Conservation (phyloP, 2,797 vertebrate species). For the Lacerta bilineata region DNA sequence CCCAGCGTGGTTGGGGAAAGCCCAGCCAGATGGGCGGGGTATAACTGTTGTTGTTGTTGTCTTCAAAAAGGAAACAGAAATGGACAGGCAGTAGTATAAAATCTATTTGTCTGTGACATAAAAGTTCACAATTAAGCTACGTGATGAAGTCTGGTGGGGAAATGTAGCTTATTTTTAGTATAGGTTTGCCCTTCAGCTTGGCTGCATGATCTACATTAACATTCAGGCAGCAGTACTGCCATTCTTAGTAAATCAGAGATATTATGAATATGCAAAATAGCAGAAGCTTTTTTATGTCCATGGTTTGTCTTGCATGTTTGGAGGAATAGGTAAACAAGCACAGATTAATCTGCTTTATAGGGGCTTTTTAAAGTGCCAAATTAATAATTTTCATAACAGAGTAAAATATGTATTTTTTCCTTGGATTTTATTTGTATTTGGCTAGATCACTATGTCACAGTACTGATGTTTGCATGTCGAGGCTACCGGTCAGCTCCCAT, state of each 20-base stretch:
- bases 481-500: too few species aligned
- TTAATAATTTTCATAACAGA: slow-evolving; percentile 61
- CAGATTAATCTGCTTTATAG: slow-evolving; percentile 57
- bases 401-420: slow-evolving; percentile 59
- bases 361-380: not conserved
- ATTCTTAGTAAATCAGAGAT: slow-evolving; percentile 74
- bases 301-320: slow-evolving; percentile 70
- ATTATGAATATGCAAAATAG: slow-evolving; percentile 78
- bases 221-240: slow-evolving; percentile 71
- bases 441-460: slow-evolving; percentile 35
- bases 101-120: slow-evolving; percentile 26
- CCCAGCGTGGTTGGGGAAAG: too few species aligned
- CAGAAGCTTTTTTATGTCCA: slow-evolving; percentile 67
- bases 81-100: slow-evolving; percentile 27
- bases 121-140: slow-evolving; percentile 47
- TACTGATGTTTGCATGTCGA: slow-evolving; percentile 43
- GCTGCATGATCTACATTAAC: slow-evolving; percentile 71
- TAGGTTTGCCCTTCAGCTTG: slow-evolving; percentile 76
- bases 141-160: slow-evolving; percentile 51
- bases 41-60: too few species aligned
- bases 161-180: slow-evolving; percentile 62
- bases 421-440: slow-evolving; percentile 25
- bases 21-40: too few species aligned
- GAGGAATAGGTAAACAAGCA: slow-evolving; percentile 72
- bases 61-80: not conserved